Conservation (phyloP, 2,888 invertebrate genomes). For the Volucella inflata region DNA sequence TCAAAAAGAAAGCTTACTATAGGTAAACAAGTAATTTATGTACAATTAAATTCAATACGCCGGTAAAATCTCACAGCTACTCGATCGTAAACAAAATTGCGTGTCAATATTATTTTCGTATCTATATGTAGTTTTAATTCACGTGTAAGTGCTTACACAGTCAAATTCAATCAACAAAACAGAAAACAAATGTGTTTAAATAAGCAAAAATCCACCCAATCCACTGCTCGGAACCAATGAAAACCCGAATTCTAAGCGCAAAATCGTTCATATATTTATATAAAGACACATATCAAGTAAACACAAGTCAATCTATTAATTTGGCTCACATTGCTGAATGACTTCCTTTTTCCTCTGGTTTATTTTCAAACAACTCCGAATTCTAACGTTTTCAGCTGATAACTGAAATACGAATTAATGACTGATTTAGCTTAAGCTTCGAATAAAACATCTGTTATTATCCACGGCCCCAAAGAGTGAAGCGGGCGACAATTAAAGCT, state of each 20-base stretch:
- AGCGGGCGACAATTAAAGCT: background rate
- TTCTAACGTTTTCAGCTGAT: conserved; percentile 1
- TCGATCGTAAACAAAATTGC: too few relatives aligned
- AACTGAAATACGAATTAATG: conserved; percentile 29
- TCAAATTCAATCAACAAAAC: too few relatives aligned
- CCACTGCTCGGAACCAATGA: background rate
- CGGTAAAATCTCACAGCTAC: too few relatives aligned
- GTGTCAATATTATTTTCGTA: too few relatives aligned
- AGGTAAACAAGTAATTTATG: too few relatives aligned
- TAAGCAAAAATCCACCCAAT: background rate
- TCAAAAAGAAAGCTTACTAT: too few relatives aligned
- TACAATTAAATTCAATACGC: too few relatives aligned
- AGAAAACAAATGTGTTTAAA: background rate
- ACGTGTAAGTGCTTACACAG: too few relatives aligned
- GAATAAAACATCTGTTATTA: conserved; percentile 28
- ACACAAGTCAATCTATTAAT: background rate
- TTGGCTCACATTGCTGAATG: background rate
- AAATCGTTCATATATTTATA: background rate
- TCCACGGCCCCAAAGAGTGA: background rate
- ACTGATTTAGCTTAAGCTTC: conserved; percentile 1
- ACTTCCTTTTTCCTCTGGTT: background rate
- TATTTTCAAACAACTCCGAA: background rate
- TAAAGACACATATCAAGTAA: background rate
- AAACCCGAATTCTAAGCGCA: background rate
- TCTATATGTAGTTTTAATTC: too few relatives aligned